These are phyloP conservation scores for Ramazzottius varieornatus DNA, from an alignment of 2,888 invertebrate genomes.

Conservation along the genomic window DNA sequence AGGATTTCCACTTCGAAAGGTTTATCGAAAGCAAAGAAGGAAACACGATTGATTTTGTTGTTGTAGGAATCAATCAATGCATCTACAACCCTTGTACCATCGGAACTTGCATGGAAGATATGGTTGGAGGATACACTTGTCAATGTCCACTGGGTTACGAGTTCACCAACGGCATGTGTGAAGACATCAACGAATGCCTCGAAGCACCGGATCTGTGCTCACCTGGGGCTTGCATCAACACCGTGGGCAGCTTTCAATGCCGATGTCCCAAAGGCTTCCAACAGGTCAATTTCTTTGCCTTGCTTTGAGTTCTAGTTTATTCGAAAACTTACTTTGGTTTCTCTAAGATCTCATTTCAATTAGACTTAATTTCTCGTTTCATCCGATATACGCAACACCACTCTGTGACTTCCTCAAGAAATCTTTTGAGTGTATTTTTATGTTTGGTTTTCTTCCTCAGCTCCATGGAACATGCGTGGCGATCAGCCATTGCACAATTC, in stretches of 20 bases:
- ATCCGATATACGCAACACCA: too few species aligned
- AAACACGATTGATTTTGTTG: too few species aligned
- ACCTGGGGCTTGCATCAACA: neutral
- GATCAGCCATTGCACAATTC: neutral
- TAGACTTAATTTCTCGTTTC: too few species aligned
- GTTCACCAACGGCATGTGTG: neutral
- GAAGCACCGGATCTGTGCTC: neutral
- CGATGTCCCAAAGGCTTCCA: conserved; percentile 3
- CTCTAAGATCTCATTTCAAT: too few species aligned
- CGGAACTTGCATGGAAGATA: neutral
- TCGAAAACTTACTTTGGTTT: too few species aligned
- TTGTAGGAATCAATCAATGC: neutral
- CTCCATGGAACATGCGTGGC: neutral
- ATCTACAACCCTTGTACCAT: conserved; percentile 2
- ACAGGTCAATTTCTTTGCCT: too few species aligned
- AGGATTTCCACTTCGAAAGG: too few species aligned
- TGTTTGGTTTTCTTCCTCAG: too few species aligned
- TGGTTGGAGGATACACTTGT: neutral
- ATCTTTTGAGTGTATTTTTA: too few species aligned
- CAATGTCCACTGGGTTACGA: neutral
- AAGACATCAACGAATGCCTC: neutral
- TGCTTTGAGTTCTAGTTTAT: too few species aligned
- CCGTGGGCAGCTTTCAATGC: neutral
- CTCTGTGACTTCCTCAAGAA: too few species aligned
- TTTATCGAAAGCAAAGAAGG: too few species aligned